These are phyloP conservation scores for Chrysocyon brachyurus DNA, from an alignment of 2,797 vertebrate genomes.

Conservation along the genomic window DNA sequence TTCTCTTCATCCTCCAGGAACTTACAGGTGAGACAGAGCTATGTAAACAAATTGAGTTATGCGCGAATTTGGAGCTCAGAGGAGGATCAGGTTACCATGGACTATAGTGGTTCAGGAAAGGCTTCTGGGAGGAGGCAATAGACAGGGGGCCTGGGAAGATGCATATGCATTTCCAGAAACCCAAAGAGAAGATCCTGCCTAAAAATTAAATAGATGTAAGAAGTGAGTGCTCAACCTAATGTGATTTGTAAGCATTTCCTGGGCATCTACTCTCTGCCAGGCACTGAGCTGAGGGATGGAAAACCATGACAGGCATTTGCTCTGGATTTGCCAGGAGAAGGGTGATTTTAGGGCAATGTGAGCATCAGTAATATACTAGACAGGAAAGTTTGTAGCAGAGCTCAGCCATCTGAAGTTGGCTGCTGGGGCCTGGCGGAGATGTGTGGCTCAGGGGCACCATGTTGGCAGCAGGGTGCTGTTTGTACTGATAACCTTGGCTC, in stretches of 20 bases:
- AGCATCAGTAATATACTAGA: too few relatives aligned
- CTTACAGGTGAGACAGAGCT: not conserved
- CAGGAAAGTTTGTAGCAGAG: not conserved
- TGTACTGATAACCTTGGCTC: not conserved
- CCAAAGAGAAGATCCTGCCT: not conserved
- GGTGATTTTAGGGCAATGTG: not conserved
- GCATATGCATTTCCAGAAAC: not conserved
- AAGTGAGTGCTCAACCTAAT: not conserved
- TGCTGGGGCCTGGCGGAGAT: not conserved
- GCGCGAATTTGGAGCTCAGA: not conserved
- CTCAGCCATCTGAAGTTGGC: not conserved
- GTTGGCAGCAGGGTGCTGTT: rapidly evolving
- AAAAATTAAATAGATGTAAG: not conserved
- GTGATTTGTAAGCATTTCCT: not conserved
- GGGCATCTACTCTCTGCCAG: not conserved
- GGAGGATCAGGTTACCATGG: not conserved
- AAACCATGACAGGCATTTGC: not conserved
- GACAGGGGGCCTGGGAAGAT: not conserved
- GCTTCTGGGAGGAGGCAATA: not conserved
- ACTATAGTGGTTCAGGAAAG: not conserved
- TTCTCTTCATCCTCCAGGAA: not conserved
- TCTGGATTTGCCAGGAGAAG: not conserved
- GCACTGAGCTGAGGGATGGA: not conserved
- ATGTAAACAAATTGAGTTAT: not conserved
- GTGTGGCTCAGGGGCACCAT: rapidly evolving